phyloP scores from a whole-genome alignment of 2,113 vertebrate genomes.

The Antechinus stuartii region DNA sequence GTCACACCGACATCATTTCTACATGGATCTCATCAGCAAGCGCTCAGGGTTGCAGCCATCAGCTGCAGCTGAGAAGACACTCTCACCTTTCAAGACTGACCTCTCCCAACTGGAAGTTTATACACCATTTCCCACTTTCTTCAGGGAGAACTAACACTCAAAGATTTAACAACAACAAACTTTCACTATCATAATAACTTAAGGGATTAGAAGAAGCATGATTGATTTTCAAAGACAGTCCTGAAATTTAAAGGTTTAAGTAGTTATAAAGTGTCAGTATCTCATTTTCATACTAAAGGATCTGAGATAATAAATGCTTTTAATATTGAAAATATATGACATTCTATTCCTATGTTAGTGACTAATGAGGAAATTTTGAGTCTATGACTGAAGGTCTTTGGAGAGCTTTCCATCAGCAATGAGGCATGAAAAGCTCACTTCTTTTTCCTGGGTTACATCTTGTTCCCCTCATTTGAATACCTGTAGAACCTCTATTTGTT shows the following conservation, averaged over 20 bases:
- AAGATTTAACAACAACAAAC: neutral
- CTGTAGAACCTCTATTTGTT: neutral
- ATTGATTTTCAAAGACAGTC: neutral
- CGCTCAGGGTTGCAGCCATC: neutral
- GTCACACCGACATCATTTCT: neutral
- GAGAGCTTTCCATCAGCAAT: neutral
- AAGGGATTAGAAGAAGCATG: neutral
- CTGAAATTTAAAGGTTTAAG: neutral
- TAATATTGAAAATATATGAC: neutral
- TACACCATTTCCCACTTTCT: neutral
- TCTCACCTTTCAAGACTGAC: neutral
- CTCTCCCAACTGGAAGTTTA: neutral
- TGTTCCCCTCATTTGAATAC: too few species aligned
- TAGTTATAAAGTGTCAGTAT: accelerated
- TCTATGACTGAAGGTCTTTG: neutral
- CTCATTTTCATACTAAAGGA: neutral
- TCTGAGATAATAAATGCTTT: neutral
- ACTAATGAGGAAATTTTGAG: neutral
- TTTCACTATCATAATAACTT: neutral
- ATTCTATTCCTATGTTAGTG: neutral
- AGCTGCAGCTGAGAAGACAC: neutral
- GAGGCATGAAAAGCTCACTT: accelerated
- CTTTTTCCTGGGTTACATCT: neutral
- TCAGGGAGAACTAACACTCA: neutral
- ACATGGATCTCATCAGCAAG: neutral